These are phyloP conservation scores for Chaetogeoica ovagalla DNA, from an alignment of 2,888 invertebrate genomes.

Conservation along the genomic window DNA sequence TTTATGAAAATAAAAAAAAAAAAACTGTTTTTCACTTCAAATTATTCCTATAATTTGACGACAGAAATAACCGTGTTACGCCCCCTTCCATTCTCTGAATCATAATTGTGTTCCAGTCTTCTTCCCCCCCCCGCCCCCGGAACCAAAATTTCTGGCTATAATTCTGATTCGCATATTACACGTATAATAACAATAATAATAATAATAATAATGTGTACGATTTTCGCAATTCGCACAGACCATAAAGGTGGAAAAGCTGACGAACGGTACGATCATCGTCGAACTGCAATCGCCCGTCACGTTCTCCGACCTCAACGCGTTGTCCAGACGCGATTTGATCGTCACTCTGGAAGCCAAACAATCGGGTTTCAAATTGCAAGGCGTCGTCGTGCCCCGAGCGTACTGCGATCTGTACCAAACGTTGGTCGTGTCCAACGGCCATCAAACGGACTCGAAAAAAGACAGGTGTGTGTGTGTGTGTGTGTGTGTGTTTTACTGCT, in stretches of 20 bases:
- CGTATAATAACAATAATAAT: too few species aligned
- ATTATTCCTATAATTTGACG: too few species aligned
- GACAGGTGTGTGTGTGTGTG: conserved; percentile 4
- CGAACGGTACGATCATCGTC: conserved; percentile 74
- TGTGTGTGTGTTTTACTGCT: background rate
- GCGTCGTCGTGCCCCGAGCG: conserved; percentile 73
- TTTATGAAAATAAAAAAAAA: too few species aligned
- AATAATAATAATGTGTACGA: background rate
- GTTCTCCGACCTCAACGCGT: conserved; percentile 72
- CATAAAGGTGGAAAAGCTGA: conserved; percentile 72
- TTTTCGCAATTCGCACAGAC: conserved; percentile 59
- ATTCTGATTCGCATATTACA: too few species aligned
- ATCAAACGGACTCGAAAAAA: conserved; percentile 25
- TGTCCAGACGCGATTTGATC: conserved; percentile 70
- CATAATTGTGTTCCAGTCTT: too few species aligned
- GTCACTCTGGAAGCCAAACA: conserved; percentile 73
- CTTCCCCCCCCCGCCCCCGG: too few species aligned
- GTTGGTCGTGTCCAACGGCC: conserved; percentile 58
- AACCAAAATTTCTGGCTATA: too few species aligned
- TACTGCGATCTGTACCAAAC: conserved; percentile 82
- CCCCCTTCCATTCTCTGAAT: too few species aligned
- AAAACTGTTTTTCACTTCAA: too few species aligned
- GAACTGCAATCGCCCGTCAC: conserved; percentile 79
- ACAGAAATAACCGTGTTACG: too few species aligned
- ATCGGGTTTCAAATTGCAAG: conserved; percentile 70